Evolutionary conservation across 2,888 invertebrate species (phyloP).

Genomic region (Drosophila macrothrix): DNA sequence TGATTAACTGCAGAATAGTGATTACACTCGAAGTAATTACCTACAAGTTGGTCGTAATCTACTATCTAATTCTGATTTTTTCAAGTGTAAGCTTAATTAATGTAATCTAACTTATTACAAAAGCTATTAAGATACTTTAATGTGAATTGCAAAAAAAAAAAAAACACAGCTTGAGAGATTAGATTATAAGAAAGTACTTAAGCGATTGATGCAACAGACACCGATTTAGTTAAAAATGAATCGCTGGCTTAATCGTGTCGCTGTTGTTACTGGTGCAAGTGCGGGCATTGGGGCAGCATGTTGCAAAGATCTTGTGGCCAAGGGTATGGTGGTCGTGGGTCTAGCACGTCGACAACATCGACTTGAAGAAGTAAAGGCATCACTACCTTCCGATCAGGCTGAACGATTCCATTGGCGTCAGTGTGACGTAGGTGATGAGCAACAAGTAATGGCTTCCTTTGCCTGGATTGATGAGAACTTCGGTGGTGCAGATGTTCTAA

Average conservation of each 20-base stretch:
- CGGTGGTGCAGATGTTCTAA: slow-evolving; percentile 87
- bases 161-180: neutral
- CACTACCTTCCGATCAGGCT: slow-evolving; percentile 57
- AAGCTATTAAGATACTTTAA: neutral
- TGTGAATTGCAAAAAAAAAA: neutral
- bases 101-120: neutral
- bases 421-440: slow-evolving; percentile 86
- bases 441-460: slow-evolving; percentile 86
- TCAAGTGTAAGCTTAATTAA: slow-evolving; percentile 9
- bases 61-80: neutral
- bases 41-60: neutral
- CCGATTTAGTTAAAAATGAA: slow-evolving; percentile 44
- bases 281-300: slow-evolving; percentile 71
- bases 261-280: slow-evolving; percentile 74
- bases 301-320: slow-evolving; percentile 52
- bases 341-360: slow-evolving; percentile 85
- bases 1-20: neutral
- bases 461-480: slow-evolving; percentile 84
- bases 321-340: slow-evolving; percentile 83
- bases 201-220: neutral
- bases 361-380: slow-evolving; percentile 74
- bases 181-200: neutral
- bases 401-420: slow-evolving; percentile 82
- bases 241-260: slow-evolving; percentile 69
- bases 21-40: neutral